These are phyloP conservation scores for Struthio camelus DNA, from an alignment of 2,113 vertebrate species.

Conservation along the genomic window DNA sequence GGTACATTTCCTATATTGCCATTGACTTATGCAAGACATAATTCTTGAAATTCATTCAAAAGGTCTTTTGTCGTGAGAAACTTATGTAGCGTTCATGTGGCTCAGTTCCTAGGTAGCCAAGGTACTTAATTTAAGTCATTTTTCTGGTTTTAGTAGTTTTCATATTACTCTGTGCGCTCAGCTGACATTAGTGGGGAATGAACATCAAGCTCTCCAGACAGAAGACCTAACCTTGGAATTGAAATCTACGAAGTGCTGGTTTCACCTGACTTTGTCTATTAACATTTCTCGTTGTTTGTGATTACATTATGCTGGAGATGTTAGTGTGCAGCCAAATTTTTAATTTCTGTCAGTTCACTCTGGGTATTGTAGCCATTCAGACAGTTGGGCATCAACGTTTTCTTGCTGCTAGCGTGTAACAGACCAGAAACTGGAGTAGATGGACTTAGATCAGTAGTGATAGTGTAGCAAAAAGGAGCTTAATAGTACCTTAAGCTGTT, in stretches of 20 bases:
- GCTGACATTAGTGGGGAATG: not conserved
- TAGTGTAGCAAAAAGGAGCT: not conserved
- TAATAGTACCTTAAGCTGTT: not conserved
- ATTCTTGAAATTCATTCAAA: not conserved
- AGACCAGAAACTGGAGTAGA: not conserved
- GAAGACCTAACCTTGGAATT: not conserved
- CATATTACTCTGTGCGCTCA: not conserved
- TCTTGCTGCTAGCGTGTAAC: not conserved
- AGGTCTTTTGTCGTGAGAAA: not conserved
- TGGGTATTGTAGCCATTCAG: not conserved
- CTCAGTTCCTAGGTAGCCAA: not conserved
- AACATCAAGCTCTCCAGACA: not conserved
- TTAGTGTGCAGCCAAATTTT: not conserved
- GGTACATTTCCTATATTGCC: not conserved
- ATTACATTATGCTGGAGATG: not conserved
- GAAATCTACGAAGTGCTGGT: not conserved
- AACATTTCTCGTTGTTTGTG: not conserved
- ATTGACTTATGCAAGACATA: not conserved
- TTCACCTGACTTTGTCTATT: not conserved
- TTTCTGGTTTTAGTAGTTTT: not conserved
- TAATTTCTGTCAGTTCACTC: not conserved
- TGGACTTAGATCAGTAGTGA: not conserved
- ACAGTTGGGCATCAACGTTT: rapidly evolving
- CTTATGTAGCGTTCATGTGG: not conserved
- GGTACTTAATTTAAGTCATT: not conserved